Evolutionary conservation across 2,888 invertebrate species (phyloP).

Genomic region (Sinelater perroti): DNA sequence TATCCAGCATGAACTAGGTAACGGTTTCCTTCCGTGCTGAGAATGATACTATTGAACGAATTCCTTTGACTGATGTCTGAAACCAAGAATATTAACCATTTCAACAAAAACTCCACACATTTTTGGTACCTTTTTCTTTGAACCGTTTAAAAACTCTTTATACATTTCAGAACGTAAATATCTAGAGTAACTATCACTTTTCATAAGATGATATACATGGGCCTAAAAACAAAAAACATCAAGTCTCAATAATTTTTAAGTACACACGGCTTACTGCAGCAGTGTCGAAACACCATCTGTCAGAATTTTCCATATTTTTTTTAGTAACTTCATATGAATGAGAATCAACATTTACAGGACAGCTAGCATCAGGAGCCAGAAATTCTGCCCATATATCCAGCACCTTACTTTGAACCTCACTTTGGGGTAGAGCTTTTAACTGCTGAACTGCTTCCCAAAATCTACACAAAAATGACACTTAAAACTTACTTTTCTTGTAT

Average conservation of each 20-base stretch:
- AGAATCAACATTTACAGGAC: slow-evolving; percentile 97
- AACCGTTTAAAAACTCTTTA: slow-evolving; percentile 94
- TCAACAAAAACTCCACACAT: slow-evolving; percentile 42
- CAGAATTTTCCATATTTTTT: slow-evolving; percentile 81
- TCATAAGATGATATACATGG: slow-evolving; percentile 99
- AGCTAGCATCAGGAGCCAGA: slow-evolving; percentile 91
- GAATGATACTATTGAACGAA: slow-evolving; percentile 85
- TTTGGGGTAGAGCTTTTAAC: slow-evolving; percentile 86
- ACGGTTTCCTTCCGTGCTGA: slow-evolving; percentile 74
- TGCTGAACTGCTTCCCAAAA: slow-evolving; percentile 97
- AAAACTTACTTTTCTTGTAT: slow-evolving; percentile 7
- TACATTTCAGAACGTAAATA: slow-evolving; percentile 98
- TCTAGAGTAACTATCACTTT: slow-evolving; percentile 97
- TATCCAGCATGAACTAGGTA: slow-evolving; percentile 49
- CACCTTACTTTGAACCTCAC: slow-evolving; percentile 83
- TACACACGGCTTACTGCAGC: slow-evolving; percentile 78
- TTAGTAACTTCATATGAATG: slow-evolving; percentile 86
- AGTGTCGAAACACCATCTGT: slow-evolving; percentile 95
- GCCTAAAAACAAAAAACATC: slow-evolving; percentile 68
- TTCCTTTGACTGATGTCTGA: slow-evolving; percentile 87
- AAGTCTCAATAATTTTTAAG: not conserved
- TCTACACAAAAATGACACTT: slow-evolving; percentile 61
- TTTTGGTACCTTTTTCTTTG: slow-evolving; percentile 98
- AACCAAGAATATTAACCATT: slow-evolving; percentile 51
- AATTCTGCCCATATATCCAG: slow-evolving; percentile 93